Percentiles rank a stretch among this genome's conserved stretches.
phyloP scores from a whole-genome alignment of 1,140 invertebrate species.

The Coptotermes formosanus region DNA sequence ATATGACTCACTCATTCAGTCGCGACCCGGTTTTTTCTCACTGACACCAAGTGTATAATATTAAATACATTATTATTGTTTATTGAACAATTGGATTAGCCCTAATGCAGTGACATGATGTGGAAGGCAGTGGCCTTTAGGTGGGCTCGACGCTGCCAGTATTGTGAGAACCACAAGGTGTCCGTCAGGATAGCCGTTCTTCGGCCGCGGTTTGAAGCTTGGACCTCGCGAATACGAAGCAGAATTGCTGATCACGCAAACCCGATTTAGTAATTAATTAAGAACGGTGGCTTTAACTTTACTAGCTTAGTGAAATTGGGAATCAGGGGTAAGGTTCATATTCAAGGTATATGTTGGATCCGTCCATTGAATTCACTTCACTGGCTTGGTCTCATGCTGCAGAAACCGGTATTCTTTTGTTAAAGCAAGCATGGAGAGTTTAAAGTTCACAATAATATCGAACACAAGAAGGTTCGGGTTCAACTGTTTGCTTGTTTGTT shows the following conservation, averaged over 20 bases:
- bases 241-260: too few species aligned
- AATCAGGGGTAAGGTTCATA: not conserved
- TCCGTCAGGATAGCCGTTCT: not conserved
- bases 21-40: too few species aligned
- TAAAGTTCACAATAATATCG: not conserved
- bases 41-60: too few species aligned
- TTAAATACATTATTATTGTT: too few species aligned
- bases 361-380: not conserved
- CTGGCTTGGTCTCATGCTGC: not conserved
- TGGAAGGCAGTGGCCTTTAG: not conserved
- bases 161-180: not conserved
- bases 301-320: too few species aligned
- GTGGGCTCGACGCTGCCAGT: not conserved
- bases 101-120: too few species aligned
- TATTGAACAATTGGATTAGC: too few species aligned
- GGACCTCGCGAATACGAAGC: too few species aligned
- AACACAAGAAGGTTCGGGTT: not conserved
- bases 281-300: too few species aligned
- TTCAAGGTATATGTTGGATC: not conserved
- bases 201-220: not conserved
- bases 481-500: not conserved
- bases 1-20: too few species aligned
- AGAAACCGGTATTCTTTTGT: constrained; percentile 5
- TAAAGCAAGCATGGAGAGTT: not conserved
- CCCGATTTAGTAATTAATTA: too few species aligned